Base-by-base conservation (phyloP, 2,113 vertebrate species). In the Pachypanchax playfairii region DNA sequence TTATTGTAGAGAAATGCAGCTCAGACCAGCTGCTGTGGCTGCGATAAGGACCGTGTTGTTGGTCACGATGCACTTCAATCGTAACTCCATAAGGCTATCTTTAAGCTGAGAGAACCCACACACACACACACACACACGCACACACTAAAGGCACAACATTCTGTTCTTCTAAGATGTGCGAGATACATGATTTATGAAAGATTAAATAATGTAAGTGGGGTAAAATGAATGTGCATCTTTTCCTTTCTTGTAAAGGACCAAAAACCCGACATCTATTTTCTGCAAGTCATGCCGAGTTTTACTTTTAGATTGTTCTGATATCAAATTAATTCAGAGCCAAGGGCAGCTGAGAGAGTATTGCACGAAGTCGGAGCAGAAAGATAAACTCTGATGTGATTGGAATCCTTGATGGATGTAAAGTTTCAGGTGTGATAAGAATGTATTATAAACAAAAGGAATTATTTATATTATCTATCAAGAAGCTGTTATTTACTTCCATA, bases 41-140 rank as follows among this genome's bases (percentile, higher is more conserved):
- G 48, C 66, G 70, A 79, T 79, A 78, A 73, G 35, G 33, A 72
- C 60, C 65, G 53, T 70, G 79, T 69, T 85, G 82, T 69, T 82
- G 78, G 83, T 84, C 81, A 85, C 72, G 58, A 84, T 79, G 73
- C 57, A 69, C 63, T 52, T 47, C 53, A 80, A 83, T 74, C 78
- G 60, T 62, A 69, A 78, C 80, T 76, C 67, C 68, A 85, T 86
- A 73, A 80, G 72, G 64, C 83, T 80, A 79, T 85, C 80, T 80
- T 82, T 80, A 80, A 62, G 67, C 70, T 69, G 57, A 53, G 39
- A 76, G 65, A 80, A 42, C 65, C 75, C 75, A 68, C 76, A 79
- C 75, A 73, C 64, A 70, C 58, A 68, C 66, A 73, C 57, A 72
- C 57, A 69, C 73, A 62, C 70, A 72, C 68, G 71, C 36, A 75